Evolutionary conservation across 2,797 vertebrate genomes (phyloP).

Genomic region (Zalophus californianus): DNA sequence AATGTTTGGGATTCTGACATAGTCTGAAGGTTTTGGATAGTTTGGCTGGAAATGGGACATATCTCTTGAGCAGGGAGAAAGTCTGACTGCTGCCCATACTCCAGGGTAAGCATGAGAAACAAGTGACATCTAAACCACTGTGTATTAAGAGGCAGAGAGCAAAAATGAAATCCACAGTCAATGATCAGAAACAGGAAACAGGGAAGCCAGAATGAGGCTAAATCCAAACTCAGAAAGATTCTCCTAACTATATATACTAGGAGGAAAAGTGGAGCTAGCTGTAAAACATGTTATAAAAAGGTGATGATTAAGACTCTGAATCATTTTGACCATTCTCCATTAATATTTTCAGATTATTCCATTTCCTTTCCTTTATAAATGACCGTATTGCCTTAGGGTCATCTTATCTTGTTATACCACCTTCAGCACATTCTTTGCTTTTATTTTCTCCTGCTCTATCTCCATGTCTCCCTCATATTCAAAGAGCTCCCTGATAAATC

Average conservation of each 20-base stretch:
- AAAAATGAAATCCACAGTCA: background rate
- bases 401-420: background rate
- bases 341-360: background rate
- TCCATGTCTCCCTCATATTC: background rate
- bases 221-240: background rate
- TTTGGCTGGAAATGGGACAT: background rate
- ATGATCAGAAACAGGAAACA: background rate
- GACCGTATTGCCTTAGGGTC: background rate
- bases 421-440: background rate
- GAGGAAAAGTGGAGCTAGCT: background rate
- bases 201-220: background rate
- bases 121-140: background rate
- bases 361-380: background rate
- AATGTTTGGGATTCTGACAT: background rate
- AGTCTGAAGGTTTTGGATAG: background rate
- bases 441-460: background rate
- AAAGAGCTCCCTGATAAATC: background rate
- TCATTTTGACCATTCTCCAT: background rate
- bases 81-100: background rate
- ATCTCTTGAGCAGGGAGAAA: background rate
- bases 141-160: background rate
- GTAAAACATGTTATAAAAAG: background rate
- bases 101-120: background rate
- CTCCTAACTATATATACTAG: background rate
- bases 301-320: background rate